phyloP scores from a whole-genome alignment of 2,113 vertebrate genomes.

The Lathamus discolor region DNA sequence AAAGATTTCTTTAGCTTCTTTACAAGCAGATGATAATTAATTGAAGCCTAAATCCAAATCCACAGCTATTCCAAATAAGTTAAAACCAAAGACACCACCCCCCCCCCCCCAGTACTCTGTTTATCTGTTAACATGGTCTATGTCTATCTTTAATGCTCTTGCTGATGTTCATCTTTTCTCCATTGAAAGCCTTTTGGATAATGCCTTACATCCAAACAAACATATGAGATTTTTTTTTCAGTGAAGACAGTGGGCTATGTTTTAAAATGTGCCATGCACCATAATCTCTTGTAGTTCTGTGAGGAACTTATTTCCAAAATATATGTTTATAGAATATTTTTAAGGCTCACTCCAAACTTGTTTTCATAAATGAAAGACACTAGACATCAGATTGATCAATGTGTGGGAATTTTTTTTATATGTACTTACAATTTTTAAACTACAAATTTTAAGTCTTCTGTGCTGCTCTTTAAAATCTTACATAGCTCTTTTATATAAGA shows the following conservation, averaged over 20 bases:
- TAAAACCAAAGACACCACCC: neutral
- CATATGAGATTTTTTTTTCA: neutral
- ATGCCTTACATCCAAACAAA: neutral
- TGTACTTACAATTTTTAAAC: neutral
- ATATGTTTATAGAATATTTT: neutral
- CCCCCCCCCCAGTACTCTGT: neutral
- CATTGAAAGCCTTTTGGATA: neutral
- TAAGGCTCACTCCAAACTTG: neutral
- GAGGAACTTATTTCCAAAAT: neutral
- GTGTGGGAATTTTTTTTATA: neutral
- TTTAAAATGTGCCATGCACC: neutral
- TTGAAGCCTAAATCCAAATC: neutral
- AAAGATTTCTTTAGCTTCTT: neutral
- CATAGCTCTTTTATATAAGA: neutral
- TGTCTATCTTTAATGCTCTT: neutral
- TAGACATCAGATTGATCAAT: neutral
- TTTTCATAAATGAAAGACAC: neutral
- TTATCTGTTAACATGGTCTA: neutral
- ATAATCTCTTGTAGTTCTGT: neutral
- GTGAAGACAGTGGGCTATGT: neutral
- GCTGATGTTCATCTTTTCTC: constrained; percentile 6
- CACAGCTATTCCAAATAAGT: neutral
- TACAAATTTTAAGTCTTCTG: neutral
- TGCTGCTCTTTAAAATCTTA: neutral
- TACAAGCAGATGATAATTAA: neutral